These are phyloP conservation scores for Bacillus rossius DNA, from an alignment of 1,140 invertebrate species.

Conservation along the genomic window DNA sequence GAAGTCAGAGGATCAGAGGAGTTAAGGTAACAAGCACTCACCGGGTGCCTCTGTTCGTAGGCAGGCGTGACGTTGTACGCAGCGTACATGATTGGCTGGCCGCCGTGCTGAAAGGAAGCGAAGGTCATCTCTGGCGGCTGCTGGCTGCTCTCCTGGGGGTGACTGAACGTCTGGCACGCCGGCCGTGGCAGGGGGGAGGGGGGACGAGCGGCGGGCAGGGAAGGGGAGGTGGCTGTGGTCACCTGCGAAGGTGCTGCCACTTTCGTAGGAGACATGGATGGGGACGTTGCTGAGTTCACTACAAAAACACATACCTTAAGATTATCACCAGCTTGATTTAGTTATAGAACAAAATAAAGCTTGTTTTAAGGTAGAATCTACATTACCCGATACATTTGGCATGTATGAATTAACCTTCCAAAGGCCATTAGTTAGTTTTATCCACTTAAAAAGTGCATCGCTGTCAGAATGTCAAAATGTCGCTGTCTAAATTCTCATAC, in stretches of 20 bases:
- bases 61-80: neutral
- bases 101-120: neutral
- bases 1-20: no score
- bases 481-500: no score
- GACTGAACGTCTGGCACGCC: no score
- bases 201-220: neutral
- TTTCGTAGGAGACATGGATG: neutral
- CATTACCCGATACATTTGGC: no score
- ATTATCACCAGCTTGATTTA: neutral
- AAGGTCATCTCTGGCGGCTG: slow-evolving; percentile 1
- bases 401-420: no score
- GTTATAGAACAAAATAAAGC: neutral
- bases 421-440: no score
- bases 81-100: neutral
- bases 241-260: neutral
- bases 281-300: neutral
- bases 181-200: neutral
- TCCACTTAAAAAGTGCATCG: no score
- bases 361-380: neutral
- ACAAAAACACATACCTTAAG: neutral
- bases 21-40: no score
- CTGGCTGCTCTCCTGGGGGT: neutral
- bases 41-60: slow-evolving; percentile 2
- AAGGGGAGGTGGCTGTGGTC: slow-evolving; percentile 4
- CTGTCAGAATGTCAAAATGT: no score